Base-by-base conservation (phyloP, 2,888 invertebrate species). In the Nezara viridula region DNA sequence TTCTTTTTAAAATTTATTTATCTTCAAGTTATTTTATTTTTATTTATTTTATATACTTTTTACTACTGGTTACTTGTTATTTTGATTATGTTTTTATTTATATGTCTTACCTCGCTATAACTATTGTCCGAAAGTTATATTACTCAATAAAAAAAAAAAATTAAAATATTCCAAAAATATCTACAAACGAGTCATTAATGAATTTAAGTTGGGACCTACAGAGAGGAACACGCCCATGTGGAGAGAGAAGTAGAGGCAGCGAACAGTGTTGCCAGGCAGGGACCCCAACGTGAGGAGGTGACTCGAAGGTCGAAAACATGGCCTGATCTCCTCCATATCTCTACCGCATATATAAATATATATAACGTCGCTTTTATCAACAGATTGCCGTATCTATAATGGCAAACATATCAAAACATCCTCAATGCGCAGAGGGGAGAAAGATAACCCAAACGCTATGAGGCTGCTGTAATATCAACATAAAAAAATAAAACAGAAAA, bases 391-490 rank as follows among this genome's bases (percentile, higher is more conserved):
- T 73, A 73, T 73, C 66, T 66, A 32, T 32, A 66, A 32, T 27
- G 32, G 66, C 16, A 66, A 66, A 66, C 66, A 73, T 73, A 73
- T 37, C 66, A 73, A 73, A 73, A 73, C 66, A 73, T 73, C 66
- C 66, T 73, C 37, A 21, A n/a, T 60, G 60, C 27, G 60, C 32
- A 73, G 66, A 19, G 66, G 66, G 19, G 27, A 44, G 44, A 4
- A 4, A 4, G 66, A 73, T 32, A 73, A 60, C 55, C 12, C 7
- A 10, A 32, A 14, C 32, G 4, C 19, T 27, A 7, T 3, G 16
- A 73, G 66, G 37, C 19, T 73, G 19, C 7, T 32, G 0, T 37
- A 19, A 73, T 37, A 37, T 73, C 19, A 37, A 37, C 5, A 19
- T 37, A 37, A 19, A 73, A 73, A 73, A 73, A 73, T 0, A 32